Percentiles rank a stretch among this genome's conserved stretches.
Conservation (phyloP, 2,797 vertebrate species). For the Jordanella pulchra region DNA sequence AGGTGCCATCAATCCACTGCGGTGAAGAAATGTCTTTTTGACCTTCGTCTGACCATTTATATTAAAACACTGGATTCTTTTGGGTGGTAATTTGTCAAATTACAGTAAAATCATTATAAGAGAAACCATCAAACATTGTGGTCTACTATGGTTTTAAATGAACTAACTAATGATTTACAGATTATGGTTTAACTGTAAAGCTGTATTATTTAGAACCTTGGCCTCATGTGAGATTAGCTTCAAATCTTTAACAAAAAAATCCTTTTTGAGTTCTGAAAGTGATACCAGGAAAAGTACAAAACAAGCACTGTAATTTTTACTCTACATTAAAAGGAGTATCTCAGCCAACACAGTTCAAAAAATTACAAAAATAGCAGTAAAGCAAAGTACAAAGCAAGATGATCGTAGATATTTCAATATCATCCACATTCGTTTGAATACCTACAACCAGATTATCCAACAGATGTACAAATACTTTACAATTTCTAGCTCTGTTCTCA, state of each 20-base stretch:
- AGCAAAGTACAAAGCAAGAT: conserved; percentile 20
- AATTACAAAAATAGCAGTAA: conserved; percentile 16
- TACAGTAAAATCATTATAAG: background rate
- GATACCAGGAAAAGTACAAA: conserved; percentile 16
- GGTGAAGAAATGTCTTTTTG: background rate
- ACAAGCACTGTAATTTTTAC: background rate
- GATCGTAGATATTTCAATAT: conserved; percentile 26
- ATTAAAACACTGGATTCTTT: background rate
- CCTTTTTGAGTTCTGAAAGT: background rate
- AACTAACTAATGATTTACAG: background rate
- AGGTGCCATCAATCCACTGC: conserved; percentile 21
- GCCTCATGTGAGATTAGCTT: background rate
- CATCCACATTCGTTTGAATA: conserved; percentile 14
- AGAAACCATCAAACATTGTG: background rate
- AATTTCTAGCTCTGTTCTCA: background rate
- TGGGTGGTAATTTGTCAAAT: background rate
- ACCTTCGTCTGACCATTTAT: background rate
- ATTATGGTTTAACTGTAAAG: conserved; percentile 17
- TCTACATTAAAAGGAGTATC: conserved; percentile 11
- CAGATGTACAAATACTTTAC: background rate
- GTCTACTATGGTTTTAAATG: background rate
- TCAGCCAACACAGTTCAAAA: conserved; percentile 30
- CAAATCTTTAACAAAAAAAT: background rate
- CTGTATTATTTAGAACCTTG: background rate
- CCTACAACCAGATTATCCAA: conserved; percentile 40